Conservation (phyloP, 2,888 invertebrate genomes). For the Volucella zonaria region DNA sequence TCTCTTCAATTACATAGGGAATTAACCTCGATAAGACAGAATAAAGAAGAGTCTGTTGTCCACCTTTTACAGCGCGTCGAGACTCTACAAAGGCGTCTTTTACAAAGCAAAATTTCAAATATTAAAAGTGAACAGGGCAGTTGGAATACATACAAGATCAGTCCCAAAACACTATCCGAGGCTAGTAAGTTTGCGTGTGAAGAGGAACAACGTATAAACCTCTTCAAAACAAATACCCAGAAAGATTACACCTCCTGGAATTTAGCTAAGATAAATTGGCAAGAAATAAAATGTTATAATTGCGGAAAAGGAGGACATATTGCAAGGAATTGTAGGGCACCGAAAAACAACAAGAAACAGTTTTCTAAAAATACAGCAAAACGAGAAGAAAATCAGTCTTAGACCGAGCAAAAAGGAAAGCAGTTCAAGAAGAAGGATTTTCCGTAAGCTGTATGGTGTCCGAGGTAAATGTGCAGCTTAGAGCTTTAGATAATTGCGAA, state of each 20-base stretch:
- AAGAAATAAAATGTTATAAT: background rate
- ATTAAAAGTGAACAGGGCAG: slow-evolving; percentile 7
- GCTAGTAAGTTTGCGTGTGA: slow-evolving; percentile 43
- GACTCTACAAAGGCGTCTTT: slow-evolving; percentile 28
- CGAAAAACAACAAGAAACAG: too few species aligned
- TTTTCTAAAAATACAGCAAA: too few species aligned
- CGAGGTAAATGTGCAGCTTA: background rate
- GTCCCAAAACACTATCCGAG: slow-evolving; percentile 33
- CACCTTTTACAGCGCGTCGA: slow-evolving; percentile 24
- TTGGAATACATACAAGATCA: slow-evolving; percentile 25
- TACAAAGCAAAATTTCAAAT: slow-evolving; percentile 8
- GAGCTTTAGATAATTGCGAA: background rate
- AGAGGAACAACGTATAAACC: slow-evolving; percentile 32
- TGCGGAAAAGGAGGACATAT: background rate
- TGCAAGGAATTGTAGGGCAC: too few species aligned
- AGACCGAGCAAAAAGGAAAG: background rate
- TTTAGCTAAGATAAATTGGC: background rate
- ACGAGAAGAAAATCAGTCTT: too few species aligned
- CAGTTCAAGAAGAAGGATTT: background rate
- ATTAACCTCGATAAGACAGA: slow-evolving; percentile 31
- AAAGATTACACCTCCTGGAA: slow-evolving; percentile 12
- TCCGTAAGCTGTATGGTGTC: background rate
- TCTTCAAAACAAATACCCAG: slow-evolving; percentile 18
- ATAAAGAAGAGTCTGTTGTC: slow-evolving; percentile 28
- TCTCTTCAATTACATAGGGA: slow-evolving; percentile 39